Base-by-base conservation (phyloP, 2,888 invertebrate species). In the Strigamia crassipes region DNA sequence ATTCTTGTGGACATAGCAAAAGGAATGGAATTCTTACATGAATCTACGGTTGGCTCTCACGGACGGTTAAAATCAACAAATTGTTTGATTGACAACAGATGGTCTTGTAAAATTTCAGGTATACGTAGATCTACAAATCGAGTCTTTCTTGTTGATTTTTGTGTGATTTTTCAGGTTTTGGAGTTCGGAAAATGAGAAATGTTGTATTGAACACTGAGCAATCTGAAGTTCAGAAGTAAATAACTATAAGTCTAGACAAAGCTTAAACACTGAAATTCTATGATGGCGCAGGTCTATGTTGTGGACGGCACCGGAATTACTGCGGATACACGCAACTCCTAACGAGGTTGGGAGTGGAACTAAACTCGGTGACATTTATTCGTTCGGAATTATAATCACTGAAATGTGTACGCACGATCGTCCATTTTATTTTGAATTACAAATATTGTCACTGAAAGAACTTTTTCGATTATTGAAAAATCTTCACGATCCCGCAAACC, bases 41-140 rank as follows among this genome's bases (percentile, higher is more conserved):
- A 31, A 9, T 81, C 81, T 5, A 73, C 15, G 13, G 1, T 81
- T 38, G 77, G 41, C 8, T 38, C 41, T 38, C 81, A 81, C 21
- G 81, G 81, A 6, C n/a, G 23, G 10, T 27, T 81, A 18, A 81
- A 66, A 21, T 81, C 81, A 41, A 73, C n/a, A n/a, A 77, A 66
- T 27, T 81, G 81, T 41, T 38, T 81, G 10, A 18, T 81, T 23
- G 81, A 81, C 23, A 81, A 81, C 21, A 15, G 81, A 77, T 81
- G 81, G 81, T 31, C 81, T 8, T 81, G 81, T 41, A 81, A 81
- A 77, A 23, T 81, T 8, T 38, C 73, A 9, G 81, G 81, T 81
- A 66, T 31, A 18, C 12, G 46, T 46, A 46, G 13, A 13, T 2
- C 15, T 46, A 46, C n/a, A 12, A 13, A 46, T 5, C 12, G 13